Evolutionary conservation across 2,113 vertebrate genomes (phyloP).

Genomic region (Geococcyx californianus): DNA sequence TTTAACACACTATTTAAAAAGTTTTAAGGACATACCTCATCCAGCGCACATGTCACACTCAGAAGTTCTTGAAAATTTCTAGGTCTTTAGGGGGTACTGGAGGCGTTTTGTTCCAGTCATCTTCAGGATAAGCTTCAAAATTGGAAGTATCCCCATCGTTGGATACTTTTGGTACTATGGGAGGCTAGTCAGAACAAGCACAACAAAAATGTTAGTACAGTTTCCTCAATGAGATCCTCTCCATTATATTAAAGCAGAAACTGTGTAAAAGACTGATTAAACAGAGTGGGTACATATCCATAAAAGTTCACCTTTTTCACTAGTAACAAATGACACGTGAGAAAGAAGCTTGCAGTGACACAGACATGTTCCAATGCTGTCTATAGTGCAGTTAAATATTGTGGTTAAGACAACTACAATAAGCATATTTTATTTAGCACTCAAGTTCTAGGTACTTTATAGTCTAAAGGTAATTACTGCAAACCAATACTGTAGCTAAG

Average conservation of each 20-base stretch:
- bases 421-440: neutral
- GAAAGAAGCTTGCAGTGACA: neutral
- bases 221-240: neutral
- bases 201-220: neutral
- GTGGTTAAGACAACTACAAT: neutral
- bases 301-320: neutral
- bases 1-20: neutral
- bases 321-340: neutral
- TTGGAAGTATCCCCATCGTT: conserved; percentile 94
- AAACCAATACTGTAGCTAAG: neutral
- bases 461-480: neutral
- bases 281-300: neutral
- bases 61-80: conserved; percentile 94
- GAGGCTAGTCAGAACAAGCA: conserved; percentile 79
- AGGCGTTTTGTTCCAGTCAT: conserved; percentile 86
- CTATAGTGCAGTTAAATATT: neutral
- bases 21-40: conserved; percentile 27
- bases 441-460: neutral
- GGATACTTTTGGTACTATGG: conserved; percentile 90
- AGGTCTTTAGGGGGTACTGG: conserved; percentile 85
- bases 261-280: neutral
- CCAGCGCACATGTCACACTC: conserved; percentile 23
- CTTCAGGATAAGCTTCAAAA: conserved; percentile 94
- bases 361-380: neutral
- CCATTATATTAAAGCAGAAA: neutral